Conservation (phyloP, 1,140 invertebrate species). For the Drosophila bocqueti region DNA sequence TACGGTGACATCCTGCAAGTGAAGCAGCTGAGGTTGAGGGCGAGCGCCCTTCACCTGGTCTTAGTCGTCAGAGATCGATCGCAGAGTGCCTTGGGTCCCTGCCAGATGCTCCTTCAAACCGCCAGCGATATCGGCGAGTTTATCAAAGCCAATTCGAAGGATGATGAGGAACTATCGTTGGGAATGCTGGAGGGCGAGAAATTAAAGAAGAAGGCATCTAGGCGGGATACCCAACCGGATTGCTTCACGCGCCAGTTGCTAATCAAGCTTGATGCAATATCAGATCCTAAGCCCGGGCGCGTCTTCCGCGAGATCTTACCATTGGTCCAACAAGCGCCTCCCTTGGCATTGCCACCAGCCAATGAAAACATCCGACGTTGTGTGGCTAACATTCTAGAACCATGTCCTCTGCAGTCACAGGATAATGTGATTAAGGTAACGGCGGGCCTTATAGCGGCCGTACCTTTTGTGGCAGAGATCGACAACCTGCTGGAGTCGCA, state of each 20-base stretch:
- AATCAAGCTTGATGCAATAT: conserved; percentile 90
- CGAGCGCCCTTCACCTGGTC: conserved; percentile 93
- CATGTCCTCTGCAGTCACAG: conserved; percentile 89
- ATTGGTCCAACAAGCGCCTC: conserved; percentile 89
- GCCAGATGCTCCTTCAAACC: conserved; percentile 85
- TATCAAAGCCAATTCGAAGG: conserved; percentile 81
- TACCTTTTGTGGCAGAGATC: conserved; percentile 94
- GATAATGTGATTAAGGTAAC: conserved; percentile 97
- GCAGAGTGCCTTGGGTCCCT: conserved; percentile 86
- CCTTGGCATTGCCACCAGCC: conserved; percentile 87
- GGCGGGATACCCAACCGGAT: conserved; percentile 86
- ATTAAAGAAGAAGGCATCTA: neutral
- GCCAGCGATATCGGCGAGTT: conserved; percentile 78
- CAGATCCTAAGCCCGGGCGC: conserved; percentile 94
- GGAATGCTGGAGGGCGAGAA: neutral
- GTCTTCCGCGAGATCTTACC: conserved; percentile 93
- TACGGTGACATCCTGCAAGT: conserved; percentile 91
- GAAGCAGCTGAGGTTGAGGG: conserved; percentile 93
- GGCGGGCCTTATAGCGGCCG: conserved; percentile 94
- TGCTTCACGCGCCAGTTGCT: conserved; percentile 93
- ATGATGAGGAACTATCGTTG: conserved; percentile 36
- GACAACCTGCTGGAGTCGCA: conserved; percentile 90
- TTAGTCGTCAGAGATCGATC: conserved; percentile 87
- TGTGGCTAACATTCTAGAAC: conserved; percentile 93
- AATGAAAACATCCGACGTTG: conserved; percentile 91